phyloP scores from a whole-genome alignment of 2,797 vertebrate genomes.

The Graptemys geographica region DNA sequence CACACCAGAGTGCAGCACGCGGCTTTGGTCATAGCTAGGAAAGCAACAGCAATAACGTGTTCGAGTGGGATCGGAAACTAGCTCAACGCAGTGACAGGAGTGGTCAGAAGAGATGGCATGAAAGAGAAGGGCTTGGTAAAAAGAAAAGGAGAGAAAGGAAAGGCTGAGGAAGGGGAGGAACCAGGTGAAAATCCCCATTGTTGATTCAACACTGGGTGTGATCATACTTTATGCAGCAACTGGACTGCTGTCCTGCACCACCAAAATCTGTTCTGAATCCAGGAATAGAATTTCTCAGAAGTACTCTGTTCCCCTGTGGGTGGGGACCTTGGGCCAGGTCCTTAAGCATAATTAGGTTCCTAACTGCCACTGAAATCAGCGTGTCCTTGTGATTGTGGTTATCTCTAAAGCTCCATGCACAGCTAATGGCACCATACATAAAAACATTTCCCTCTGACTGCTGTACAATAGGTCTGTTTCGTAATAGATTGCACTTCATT shows the following conservation, averaged over 20 bases:
- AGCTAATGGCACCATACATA: not conserved
- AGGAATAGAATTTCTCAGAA: not conserved
- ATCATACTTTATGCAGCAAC: not conserved
- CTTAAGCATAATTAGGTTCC: not conserved
- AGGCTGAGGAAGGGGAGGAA: not conserved
- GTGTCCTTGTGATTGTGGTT: not conserved
- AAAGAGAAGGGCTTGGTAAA: not conserved
- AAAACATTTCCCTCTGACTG: not conserved
- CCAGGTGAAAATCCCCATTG: not conserved
- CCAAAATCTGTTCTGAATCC: not conserved
- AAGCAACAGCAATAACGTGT: not conserved
- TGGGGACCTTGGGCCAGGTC: not conserved
- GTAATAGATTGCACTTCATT: rapidly evolving
- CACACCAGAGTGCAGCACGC: not conserved
- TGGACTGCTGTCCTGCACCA: not conserved
- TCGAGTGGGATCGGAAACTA: not conserved
- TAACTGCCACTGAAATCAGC: not conserved
- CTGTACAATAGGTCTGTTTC: not conserved
- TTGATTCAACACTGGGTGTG: not conserved
- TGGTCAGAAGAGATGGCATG: not conserved
- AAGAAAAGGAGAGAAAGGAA: not conserved
- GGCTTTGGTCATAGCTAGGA: not conserved
- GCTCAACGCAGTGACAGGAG: not conserved
- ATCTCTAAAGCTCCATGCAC: not conserved
- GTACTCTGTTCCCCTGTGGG: not conserved